Evolutionary conservation across 1,140 invertebrate genomes (phyloP).

Genomic region (Hyposmocoma kahamanoa): DNA sequence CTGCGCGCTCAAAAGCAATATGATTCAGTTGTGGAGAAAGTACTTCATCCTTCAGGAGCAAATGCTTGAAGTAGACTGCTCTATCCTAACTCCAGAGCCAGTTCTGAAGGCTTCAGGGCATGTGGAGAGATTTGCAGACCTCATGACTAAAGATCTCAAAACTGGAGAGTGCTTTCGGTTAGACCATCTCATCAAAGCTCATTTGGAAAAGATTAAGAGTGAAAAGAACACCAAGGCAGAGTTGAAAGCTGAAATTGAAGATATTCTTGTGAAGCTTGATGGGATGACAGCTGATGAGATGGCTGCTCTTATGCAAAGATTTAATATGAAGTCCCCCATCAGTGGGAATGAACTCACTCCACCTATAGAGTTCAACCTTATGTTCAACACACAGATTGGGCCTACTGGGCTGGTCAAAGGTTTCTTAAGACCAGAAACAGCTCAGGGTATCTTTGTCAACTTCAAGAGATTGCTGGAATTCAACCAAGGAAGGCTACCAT

Average conservation of each 20-base stretch:
- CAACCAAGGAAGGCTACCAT: conserved; percentile 96
- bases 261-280: conserved; percentile 84
- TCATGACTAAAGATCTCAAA: conserved; percentile 98
- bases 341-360: conserved; percentile 96
- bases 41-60: conserved; percentile 98
- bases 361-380: conserved; percentile 98
- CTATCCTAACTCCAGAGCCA: conserved; percentile 96
- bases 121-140: conserved; percentile 98
- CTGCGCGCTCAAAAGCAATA: conserved; percentile 97
- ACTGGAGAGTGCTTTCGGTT: conserved; percentile 97
- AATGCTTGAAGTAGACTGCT: conserved; percentile 99
- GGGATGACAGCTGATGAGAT: conserved; percentile 89
- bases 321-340: conserved; percentile 94
- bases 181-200: conserved; percentile 98
- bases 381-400: conserved; percentile 98
- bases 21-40: conserved; percentile 94
- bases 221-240: conserved; percentile 88
- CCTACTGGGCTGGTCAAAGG: conserved; percentile 96
- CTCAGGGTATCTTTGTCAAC: conserved; percentile 99
- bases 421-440: conserved; percentile 97
- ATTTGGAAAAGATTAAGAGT: conserved; percentile 90
- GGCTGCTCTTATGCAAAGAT: conserved; percentile 87
- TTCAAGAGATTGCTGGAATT: conserved; percentile 98
- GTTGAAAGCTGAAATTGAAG: conserved; percentile 83
- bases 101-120: conserved; percentile 99